These are phyloP conservation scores for Reinhardtius hippoglossoides DNA, from an alignment of 2,113 vertebrate genomes.

Conservation along the genomic window DNA sequence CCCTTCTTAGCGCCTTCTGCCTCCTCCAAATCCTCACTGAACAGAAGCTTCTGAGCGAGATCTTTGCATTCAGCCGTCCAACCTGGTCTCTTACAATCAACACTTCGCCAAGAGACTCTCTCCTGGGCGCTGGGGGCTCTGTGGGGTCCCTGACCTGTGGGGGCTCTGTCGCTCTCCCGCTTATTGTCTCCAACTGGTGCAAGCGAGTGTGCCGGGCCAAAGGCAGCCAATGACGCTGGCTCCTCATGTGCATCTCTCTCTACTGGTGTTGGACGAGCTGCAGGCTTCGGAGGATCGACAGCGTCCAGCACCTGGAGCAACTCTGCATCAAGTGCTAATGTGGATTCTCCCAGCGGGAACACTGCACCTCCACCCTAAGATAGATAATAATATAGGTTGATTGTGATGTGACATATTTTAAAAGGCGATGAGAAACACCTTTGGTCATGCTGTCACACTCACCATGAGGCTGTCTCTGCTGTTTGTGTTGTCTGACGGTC, in stretches of 20 bases:
- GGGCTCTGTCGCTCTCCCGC: background rate
- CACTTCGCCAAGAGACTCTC: slow-evolving; percentile 7
- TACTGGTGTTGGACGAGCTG: background rate
- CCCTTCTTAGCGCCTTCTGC: slow-evolving; percentile 11
- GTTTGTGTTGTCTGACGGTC: slow-evolving; percentile 30
- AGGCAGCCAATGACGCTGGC: background rate
- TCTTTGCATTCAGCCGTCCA: slow-evolving; percentile 71
- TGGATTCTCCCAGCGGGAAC: slow-evolving; percentile 54
- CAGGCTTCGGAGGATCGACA: slow-evolving; percentile 32
- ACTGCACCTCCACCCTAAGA: slow-evolving; percentile 51
- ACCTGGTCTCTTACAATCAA: slow-evolving; percentile 41
- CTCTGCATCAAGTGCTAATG: slow-evolving; percentile 72
- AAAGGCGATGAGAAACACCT: background rate
- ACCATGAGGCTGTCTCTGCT: slow-evolving; percentile 35
- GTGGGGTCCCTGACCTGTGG: background rate
- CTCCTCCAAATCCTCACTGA: slow-evolving; percentile 73
- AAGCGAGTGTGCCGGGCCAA: background rate
- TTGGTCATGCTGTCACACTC: slow-evolving; percentile 31
- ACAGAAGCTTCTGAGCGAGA: slow-evolving; percentile 79
- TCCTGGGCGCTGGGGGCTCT: background rate
- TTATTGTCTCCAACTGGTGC: background rate
- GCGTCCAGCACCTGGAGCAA: slow-evolving; percentile 63
- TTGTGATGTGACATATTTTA: background rate
- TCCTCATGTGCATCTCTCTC: slow-evolving; percentile 13
- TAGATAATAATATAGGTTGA: background rate